phyloP scores from a whole-genome alignment of 2,888 invertebrate species.

The Callimorpha dominula region DNA sequence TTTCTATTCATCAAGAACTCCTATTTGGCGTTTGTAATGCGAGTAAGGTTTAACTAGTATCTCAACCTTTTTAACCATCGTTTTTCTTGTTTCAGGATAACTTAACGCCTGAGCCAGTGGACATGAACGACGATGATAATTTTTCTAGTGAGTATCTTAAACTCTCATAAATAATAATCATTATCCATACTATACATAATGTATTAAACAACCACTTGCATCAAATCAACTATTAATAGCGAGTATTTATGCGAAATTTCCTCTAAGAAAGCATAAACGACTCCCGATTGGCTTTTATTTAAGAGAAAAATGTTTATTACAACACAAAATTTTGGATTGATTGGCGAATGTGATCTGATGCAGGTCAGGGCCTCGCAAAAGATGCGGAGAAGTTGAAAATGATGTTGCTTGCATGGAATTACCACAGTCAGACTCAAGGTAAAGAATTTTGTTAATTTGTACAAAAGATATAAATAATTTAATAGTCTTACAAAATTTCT shows the following conservation, averaged over 20 bases:
- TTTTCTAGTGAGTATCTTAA: constrained; percentile 88
- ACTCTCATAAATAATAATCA: constrained; percentile 9
- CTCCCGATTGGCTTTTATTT: constrained; percentile 66
- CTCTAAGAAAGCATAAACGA: constrained; percentile 62
- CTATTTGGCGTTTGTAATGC: too few species aligned
- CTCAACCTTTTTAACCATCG: neutral
- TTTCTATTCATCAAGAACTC: too few species aligned
- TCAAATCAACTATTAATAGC: constrained; percentile 76
- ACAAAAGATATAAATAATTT: neutral
- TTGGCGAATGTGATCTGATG: constrained; percentile 85
- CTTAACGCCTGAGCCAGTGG: constrained; percentile 89
- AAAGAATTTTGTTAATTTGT: constrained; percentile 60
- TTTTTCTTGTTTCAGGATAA: constrained; percentile 89
- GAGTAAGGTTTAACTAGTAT: neutral
- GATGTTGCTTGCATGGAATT: constrained; percentile 96
- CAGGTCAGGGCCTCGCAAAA: constrained; percentile 89
- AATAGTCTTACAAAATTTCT: neutral
- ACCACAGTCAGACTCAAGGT: constrained; percentile 92
- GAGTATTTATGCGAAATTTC: constrained; percentile 29
- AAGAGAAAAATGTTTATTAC: constrained; percentile 58
- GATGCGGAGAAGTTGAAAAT: constrained; percentile 95
- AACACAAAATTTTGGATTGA: constrained; percentile 72
- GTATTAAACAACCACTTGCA: constrained; percentile 77
- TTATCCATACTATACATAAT: constrained; percentile 14
- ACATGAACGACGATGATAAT: constrained; percentile 90